Conservation (phyloP, 1,140 invertebrate genomes). For the Aricia agestis region DNA sequence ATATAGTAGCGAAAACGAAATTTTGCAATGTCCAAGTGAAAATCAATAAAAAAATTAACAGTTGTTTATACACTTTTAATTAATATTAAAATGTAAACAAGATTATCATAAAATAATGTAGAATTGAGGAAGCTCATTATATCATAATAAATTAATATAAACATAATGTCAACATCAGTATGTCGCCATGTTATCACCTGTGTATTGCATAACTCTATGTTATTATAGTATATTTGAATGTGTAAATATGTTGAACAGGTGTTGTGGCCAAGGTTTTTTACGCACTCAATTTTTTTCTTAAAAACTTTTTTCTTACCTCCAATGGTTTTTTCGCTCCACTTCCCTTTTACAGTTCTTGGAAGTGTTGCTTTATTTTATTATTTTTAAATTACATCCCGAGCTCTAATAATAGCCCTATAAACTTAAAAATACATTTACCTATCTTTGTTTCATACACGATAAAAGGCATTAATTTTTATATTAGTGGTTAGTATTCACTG, state of each 20-base stretch:
- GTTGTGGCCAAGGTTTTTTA: conserved; percentile 36
- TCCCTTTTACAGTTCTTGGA: conserved; percentile 8
- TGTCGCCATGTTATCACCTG: not conserved
- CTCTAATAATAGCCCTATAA: not conserved
- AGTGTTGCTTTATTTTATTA: conserved; percentile 15
- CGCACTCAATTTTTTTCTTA: conserved; percentile 21
- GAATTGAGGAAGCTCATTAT: conserved; percentile 1
- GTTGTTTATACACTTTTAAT: not conserved
- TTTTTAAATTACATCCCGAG: not conserved
- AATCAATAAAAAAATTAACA: not conserved
- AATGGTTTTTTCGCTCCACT: conserved; percentile 1
- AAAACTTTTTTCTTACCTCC: not conserved
- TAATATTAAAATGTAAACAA: not conserved
- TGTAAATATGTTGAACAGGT: conserved; percentile 47
- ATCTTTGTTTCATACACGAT: not conserved
- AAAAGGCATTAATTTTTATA: not conserved
- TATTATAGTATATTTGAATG: conserved; percentile 51
- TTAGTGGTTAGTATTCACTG: not conserved
- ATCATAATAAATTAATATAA: conserved; percentile 4
- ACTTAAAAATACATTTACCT: not conserved
- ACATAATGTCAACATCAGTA: not conserved
- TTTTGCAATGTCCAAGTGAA: not conserved
- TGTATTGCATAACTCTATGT: conserved; percentile 33
- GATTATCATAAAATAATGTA: not conserved
- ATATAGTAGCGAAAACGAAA: not conserved